Percentiles rank a stretch among this genome's conserved stretches.
Evolutionary conservation across 1,140 invertebrate species (phyloP).

Genomic region (Drosophila murphyi): DNA sequence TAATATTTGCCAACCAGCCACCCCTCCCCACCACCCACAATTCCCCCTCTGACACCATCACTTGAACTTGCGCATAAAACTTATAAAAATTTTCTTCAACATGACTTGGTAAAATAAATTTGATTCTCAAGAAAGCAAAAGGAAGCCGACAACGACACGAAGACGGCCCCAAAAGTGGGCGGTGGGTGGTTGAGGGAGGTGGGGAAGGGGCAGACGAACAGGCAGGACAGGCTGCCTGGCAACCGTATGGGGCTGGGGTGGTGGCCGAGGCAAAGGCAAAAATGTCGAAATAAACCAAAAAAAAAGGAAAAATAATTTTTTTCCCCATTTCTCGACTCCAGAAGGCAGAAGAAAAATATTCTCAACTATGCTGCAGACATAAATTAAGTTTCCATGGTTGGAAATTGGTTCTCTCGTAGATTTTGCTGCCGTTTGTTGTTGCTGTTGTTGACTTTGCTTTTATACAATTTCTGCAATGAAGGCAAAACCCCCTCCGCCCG

Average conservation of each 20-base stretch:
- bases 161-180: slow-evolving; percentile 24
- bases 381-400: slow-evolving; percentile 85
- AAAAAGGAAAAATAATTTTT: slow-evolving; percentile 49
- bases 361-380: slow-evolving; percentile 84
- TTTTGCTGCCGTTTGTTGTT: slow-evolving; percentile 49
- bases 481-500: slow-evolving; percentile 11
- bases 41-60: slow-evolving; percentile 50
- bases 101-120: slow-evolving; percentile 84
- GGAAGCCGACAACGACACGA: slow-evolving; percentile 54
- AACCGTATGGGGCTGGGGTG: slow-evolving; percentile 33
- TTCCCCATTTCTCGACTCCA: slow-evolving; percentile 59
- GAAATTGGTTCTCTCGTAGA: slow-evolving; percentile 77
- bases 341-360: slow-evolving; percentile 80
- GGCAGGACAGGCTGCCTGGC: slow-evolving; percentile 27
- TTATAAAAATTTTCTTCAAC: slow-evolving; percentile 85
- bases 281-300: slow-evolving; percentile 73
- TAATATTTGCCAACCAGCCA: slow-evolving; percentile 58
- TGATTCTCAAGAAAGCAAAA: slow-evolving; percentile 84
- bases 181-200: not conserved
- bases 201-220: slow-evolving; percentile 3
- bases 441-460: slow-evolving; percentile 79
- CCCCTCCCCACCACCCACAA: slow-evolving; percentile 1
- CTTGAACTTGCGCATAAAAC: slow-evolving; percentile 83
- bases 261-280: slow-evolving; percentile 52
- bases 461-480: slow-evolving; percentile 71